A percentile compares a stretch with the other conserved stretches of the same genome.
Evolutionary conservation across 92 coral and sea anemone genomes (phyloP).

Genomic region (Ricordea florida): DNA sequence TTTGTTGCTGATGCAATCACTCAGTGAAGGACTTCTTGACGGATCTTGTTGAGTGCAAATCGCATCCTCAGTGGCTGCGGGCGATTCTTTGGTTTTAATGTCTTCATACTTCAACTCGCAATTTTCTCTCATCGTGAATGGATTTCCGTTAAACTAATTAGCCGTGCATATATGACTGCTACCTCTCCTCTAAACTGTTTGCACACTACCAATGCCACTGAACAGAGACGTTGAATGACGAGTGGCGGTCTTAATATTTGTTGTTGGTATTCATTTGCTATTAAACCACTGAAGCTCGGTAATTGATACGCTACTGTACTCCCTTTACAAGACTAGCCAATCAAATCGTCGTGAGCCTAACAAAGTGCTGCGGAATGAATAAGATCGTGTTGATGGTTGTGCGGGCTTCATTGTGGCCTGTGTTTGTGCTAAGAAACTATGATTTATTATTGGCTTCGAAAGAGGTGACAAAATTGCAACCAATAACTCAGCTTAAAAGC

Average conservation of each 20-base stretch:
- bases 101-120: neutral
- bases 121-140: conserved; percentile 1
- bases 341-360: conserved; percentile 4
- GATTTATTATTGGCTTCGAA: conserved; percentile 32
- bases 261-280: conserved; percentile 10
- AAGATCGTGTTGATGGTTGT: conserved; percentile 1
- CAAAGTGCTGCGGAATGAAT: conserved; percentile 29
- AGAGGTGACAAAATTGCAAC: conserved; percentile 41
- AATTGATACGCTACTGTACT: conserved; percentile 41
- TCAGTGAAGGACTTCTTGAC: neutral
- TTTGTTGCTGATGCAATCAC: neutral
- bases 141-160: neutral
- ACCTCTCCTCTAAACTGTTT: neutral
- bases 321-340: conserved; percentile 21
- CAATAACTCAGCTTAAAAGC: conserved; percentile 9
- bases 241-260: conserved; percentile 18
- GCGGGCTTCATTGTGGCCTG: conserved; percentile 6
- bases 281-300: conserved; percentile 33
- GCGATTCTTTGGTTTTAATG: neutral
- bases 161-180: no score
- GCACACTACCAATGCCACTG: neutral
- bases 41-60: neutral
- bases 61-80: neutral
- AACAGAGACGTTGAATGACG: neutral
- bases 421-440: conserved; percentile 41